A percentile compares a stretch with the other conserved stretches of the same genome.
Conservation (phyloP, 1,140 invertebrate species). For the Pseudomyrmex concolor region DNA sequence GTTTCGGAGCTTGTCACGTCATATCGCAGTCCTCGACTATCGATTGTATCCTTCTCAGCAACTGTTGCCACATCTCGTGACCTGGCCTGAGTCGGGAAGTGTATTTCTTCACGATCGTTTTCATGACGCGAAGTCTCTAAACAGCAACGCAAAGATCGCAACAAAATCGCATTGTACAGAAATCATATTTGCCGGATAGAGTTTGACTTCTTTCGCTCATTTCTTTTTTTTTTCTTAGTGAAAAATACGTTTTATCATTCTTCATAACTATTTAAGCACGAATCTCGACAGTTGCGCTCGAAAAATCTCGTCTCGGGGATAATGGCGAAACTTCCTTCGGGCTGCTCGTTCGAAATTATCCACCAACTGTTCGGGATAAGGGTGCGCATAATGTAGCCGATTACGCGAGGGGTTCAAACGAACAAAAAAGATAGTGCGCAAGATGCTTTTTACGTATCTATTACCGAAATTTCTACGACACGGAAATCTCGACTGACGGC, state of each 20-base stretch:
- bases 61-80: conserved; percentile 44
- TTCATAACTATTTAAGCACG: conserved; percentile 45
- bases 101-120: conserved; percentile 17
- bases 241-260: not conserved
- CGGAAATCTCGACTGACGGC: conserved; percentile 18
- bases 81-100: not conserved
- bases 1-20: conserved; percentile 31
- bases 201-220: conserved; percentile 26
- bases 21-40: conserved; percentile 45
- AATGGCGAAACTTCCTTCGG: conserved; percentile 45
- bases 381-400: conserved; percentile 43
- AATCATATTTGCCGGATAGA: not conserved
- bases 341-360: conserved; percentile 43
- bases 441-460: conserved; percentile 29
- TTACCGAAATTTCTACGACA: conserved; percentile 23
- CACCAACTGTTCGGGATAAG: conserved; percentile 42
- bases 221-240: not conserved
- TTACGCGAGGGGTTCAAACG: conserved; percentile 18
- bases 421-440: not conserved
- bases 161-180: not conserved
- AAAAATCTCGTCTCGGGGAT: conserved; percentile 53
- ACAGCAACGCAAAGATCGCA: not conserved
- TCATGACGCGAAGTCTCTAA: not conserved
- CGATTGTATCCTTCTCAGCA: conserved; percentile 39
- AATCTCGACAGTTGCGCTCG: conserved; percentile 47